Evolutionary conservation across 2,888 invertebrate species (phyloP).

Genomic region (Drosophila incognita): DNA sequence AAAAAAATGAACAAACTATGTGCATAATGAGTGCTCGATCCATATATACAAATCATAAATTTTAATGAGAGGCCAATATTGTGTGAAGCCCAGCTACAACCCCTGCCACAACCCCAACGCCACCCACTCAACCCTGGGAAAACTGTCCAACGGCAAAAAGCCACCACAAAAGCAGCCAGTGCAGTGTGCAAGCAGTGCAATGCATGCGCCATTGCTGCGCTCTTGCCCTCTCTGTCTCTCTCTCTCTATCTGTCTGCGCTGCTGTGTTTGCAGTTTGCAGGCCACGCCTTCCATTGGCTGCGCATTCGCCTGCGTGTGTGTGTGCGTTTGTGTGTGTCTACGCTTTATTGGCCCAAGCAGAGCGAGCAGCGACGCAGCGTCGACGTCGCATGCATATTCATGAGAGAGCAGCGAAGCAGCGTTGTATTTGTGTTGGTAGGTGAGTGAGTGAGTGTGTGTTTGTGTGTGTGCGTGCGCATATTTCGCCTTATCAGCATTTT

Average conservation of each 20-base stretch:
- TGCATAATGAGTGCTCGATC: conserved; percentile 76
- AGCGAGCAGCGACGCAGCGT: conserved; percentile 49
- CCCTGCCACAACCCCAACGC: conserved; percentile 3
- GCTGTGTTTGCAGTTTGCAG: conserved; percentile 41
- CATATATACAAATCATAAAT: conserved; percentile 76
- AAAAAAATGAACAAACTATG: conserved; percentile 50
- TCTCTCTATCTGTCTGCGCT: neutral
- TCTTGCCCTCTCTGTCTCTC: conserved; percentile 43
- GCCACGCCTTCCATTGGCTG: conserved; percentile 56
- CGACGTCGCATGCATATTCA: conserved; percentile 74
- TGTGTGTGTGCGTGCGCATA: conserved; percentile 64
- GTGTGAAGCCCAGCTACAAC: conserved; percentile 7
- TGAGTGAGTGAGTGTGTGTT: conserved; percentile 6
- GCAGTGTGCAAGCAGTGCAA: conserved; percentile 64
- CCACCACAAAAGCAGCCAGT: conserved; percentile 37
- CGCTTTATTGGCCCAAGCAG: conserved; percentile 61
- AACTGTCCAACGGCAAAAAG: conserved; percentile 30
- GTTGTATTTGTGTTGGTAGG: conserved; percentile 27
- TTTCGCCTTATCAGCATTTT: conserved; percentile 79
- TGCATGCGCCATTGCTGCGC: conserved; percentile 59
- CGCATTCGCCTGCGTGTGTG: conserved; percentile 48
- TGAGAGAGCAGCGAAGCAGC: conserved; percentile 58
- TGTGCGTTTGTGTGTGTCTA: conserved; percentile 37
- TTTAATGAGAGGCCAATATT: conserved; percentile 75
- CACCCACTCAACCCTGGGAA: conserved; percentile 1